Base-by-base conservation (phyloP, 2,113 vertebrate species). In the Salminus brasiliensis region DNA sequence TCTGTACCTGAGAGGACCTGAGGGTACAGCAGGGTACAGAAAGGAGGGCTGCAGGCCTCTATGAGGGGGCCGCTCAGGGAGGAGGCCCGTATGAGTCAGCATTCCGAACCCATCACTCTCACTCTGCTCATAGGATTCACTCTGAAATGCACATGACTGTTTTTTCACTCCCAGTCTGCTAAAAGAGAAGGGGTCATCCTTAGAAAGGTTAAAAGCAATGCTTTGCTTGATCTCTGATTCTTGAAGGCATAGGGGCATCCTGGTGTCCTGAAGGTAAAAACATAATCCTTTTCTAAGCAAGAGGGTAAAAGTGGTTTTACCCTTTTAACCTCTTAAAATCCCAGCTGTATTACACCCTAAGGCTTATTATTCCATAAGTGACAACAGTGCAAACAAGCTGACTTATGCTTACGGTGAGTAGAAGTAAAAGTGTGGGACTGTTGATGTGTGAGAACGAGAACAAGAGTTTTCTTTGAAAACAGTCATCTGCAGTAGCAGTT, bases 1-100 rank as follows among this genome's bases (percentile, higher is more conserved):
- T 90, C 84, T 87, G 21, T 72, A 72, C 57, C 41, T 83, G 83
- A 79, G 66, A 67, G 69, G 68, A 80, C 12, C 72, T 59, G 25
- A 80, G 72, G 75, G 79, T 74, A 30, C 49, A 57, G 57, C 16
- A 12, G 60, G n/a, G n/a, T n/a, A n/a, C n/a, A n/a, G n/a, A 36
- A 73, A 67, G 57, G 29, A 72, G 23, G n/a, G 52, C 77, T 36
- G 23, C 12, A 77, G 52, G 73, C 32, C 30, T 65, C 68, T 78
- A 39, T 34, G 25, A 67, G 72, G 63, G 62, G 69, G 32, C 69
- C 66, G 4, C 62, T 39, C n/a, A 15, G 67, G 63, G 55, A 55
- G 45, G 55, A 70, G 32, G 47, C 60, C 16, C 69, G 36, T 77
- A 53, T 80, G 76, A 83, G 72, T 84, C 79, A 82, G 80, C 60